phyloP scores from a whole-genome alignment of 2,797 vertebrate species.

The Petrocephalus sullivani region DNA sequence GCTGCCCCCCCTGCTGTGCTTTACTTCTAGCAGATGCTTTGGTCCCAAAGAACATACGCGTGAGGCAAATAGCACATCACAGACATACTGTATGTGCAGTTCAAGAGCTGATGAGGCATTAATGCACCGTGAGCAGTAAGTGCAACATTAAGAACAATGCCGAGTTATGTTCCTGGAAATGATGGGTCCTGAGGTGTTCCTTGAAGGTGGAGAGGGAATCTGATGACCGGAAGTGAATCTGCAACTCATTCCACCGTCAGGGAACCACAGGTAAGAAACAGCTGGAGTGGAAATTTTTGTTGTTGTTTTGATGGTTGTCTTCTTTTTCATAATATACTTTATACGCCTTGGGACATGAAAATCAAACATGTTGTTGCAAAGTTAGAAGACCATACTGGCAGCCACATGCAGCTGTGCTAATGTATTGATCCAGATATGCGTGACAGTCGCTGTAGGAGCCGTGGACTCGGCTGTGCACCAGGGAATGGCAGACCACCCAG shows the following conservation, averaged over 20 bases:
- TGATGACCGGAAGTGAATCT: neutral
- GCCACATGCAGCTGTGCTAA: neutral
- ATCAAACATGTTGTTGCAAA: neutral
- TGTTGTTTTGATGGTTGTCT: neutral
- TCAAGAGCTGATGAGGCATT: neutral
- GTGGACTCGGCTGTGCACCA: neutral
- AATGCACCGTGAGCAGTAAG: neutral
- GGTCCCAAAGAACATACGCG: neutral
- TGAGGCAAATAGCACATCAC: neutral
- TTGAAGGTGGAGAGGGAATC: neutral
- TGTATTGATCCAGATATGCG: neutral
- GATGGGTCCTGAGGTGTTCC: neutral
- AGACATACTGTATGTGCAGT: neutral
- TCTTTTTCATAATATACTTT: neutral
- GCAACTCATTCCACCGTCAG: neutral
- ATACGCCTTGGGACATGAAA: neutral
- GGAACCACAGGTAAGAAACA: neutral
- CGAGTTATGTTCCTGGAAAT: neutral
- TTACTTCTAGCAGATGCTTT: neutral
- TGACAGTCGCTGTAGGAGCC: neutral
- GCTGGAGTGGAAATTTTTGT: neutral
- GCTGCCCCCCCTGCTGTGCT: neutral
- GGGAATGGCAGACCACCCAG: neutral
- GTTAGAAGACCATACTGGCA: neutral
- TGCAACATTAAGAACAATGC: neutral